phyloP scores from a whole-genome alignment of 2,888 invertebrate genomes.

The Aleiodes alternator region DNA sequence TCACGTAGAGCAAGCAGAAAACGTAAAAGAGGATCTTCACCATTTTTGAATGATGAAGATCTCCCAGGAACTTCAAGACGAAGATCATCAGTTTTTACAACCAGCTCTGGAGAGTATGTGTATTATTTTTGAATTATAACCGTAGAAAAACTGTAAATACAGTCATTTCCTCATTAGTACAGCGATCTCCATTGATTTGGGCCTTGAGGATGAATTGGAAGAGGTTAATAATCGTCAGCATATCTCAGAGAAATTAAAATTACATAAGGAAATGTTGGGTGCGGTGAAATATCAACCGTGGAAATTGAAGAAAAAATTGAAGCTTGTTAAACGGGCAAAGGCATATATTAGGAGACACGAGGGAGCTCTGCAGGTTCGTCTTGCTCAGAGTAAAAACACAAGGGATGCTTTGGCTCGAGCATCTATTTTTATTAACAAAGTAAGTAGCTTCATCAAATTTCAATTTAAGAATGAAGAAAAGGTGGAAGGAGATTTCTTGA shows the following conservation, averaged over 20 bases:
- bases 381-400: constrained; percentile 92
- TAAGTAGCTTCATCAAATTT: constrained; percentile 71
- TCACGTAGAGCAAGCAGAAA: constrained; percentile 84
- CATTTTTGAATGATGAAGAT: constrained; percentile 79
- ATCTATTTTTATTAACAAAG: constrained; percentile 87
- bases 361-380: constrained; percentile 90
- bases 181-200: constrained; percentile 84
- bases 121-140: constrained; percentile 20
- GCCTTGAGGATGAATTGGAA: constrained; percentile 86
- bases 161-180: constrained; percentile 77
- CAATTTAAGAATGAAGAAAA: no score
- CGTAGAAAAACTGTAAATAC: no score
- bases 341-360: constrained; percentile 92
- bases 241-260: constrained; percentile 91
- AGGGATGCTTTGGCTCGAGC: constrained; percentile 90
- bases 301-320: constrained; percentile 88
- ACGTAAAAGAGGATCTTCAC: constrained; percentile 79
- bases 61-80: constrained; percentile 75
- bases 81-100: constrained; percentile 87
- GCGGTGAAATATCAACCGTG: constrained; percentile 91
- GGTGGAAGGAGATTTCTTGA: no score
- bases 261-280: constrained; percentile 93
- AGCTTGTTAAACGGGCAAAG: constrained; percentile 89
- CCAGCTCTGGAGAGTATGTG: constrained; percentile 90
- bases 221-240: constrained; percentile 86